These are phyloP conservation scores for Dendrolimus pini DNA, from an alignment of 2,888 invertebrate genomes.

Conservation along the genomic window DNA sequence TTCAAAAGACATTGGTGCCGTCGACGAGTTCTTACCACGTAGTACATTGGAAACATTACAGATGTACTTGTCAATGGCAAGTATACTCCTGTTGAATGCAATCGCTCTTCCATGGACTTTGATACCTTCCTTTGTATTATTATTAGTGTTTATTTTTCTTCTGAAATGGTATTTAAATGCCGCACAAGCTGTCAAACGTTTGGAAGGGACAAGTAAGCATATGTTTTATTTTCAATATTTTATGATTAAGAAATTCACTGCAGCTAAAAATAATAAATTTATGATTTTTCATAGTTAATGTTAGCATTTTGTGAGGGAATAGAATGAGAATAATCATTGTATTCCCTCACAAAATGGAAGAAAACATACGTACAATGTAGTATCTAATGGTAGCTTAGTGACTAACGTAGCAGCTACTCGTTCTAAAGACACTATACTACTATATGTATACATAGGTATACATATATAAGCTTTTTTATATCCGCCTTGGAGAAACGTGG, in stretches of 20 bases:
- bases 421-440: too few species aligned
- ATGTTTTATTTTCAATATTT: not conserved
- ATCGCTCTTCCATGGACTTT: constrained; percentile 58
- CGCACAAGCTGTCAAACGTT: constrained; percentile 84
- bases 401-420: too few species aligned
- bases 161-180: constrained; percentile 83
- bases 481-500: too few species aligned
- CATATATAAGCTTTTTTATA: too few species aligned
- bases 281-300: too few species aligned
- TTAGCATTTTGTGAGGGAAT: not conserved
- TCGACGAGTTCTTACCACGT: constrained; percentile 85
- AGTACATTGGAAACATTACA: constrained; percentile 79
- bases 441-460: too few species aligned
- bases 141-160: constrained; percentile 78
- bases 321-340: not conserved
- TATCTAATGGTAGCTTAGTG: too few species aligned
- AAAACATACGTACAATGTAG: too few species aligned
- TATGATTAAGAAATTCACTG: too few species aligned
- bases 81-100: constrained; percentile 56
- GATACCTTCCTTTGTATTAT: constrained; percentile 46
- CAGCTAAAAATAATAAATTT: too few species aligned
- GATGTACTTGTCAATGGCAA: constrained; percentile 55
- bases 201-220: constrained; percentile 81
- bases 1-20: constrained; percentile 88
- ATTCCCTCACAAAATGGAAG: not conserved